Evolutionary conservation across 2,113 vertebrate species (phyloP), one percentile per base, ranked within the genome.

Genomic region (Dasypus novemcinctus): DNA sequence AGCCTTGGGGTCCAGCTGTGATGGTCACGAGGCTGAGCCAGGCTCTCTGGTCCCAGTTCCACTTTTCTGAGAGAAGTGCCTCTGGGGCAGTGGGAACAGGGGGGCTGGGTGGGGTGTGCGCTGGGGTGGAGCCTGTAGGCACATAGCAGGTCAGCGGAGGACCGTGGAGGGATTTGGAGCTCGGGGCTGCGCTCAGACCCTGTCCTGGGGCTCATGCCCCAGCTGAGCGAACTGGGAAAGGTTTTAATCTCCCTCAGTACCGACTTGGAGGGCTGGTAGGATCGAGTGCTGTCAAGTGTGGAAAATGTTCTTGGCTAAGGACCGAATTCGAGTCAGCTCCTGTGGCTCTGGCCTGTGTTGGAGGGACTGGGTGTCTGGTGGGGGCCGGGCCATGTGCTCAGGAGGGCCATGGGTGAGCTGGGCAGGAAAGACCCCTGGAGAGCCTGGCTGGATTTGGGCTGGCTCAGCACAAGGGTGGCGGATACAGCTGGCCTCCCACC

Each of bases 251-350:
- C 41, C 14, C 1, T 21, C 12, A 20, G 21, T 1, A 10, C 38
- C 41, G 71, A 25, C 31, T 20, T 10, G 76, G 33, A 25, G 75
- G 33, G 33, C 33, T 0, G 4, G 74, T 10, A 2, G 18, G 46
- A 20, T 29, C 52, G 1, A 41, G 81, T 18, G 3, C 52, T 57
- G n/a, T 9, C 9, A 7, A 4, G 25, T 18, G 6, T 63, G 15
- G 46, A 11, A 36, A 49, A 3, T 0, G 38, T n/a, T 38, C 23
- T 59, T 59, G 57, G 57, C 57, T 7, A 1, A 1, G 41, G 79
- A 27, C 8, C 3, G 3, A 0, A 1, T 0, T 0, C 21, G 4
- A 1, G 3, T 14, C 36, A 66, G n/a, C 25, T 23, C 0, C 54
- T 6, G 7, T 7, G 21, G n/a, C 57, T 2, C 0, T 15, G n/a